These are phyloP conservation scores for Cistogaster globosa DNA, from an alignment of 2,888 invertebrate genomes.

Conservation along the genomic window DNA sequence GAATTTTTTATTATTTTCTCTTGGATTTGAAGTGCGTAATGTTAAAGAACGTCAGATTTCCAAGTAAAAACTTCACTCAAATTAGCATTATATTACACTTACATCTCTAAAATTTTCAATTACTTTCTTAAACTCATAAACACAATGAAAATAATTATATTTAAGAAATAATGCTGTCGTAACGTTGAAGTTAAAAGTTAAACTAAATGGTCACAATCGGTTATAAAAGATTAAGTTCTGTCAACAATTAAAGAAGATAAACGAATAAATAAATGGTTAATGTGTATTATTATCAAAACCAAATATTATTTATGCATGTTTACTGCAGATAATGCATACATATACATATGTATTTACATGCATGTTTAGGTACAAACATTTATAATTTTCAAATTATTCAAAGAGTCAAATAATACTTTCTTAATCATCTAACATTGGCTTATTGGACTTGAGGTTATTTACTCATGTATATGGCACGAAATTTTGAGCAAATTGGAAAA, in stretches of 20 bases:
- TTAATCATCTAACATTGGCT: neutral
- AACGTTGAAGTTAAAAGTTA: conserved; percentile 39
- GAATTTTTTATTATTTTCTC: too few relatives aligned
- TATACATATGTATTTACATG: too few relatives aligned
- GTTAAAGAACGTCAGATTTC: too few relatives aligned
- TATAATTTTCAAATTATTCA: too few relatives aligned
- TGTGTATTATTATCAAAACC: neutral
- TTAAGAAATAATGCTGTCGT: neutral
- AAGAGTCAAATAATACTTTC: neutral
- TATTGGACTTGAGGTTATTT: neutral
- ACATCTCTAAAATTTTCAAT: neutral
- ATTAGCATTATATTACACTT: neutral
- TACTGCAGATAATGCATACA: neutral
- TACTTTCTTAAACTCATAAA: neutral
- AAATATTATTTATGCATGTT: neutral
- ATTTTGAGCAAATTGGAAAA: too few relatives aligned
- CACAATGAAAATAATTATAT: neutral
- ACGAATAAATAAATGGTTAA: conserved; percentile 9
- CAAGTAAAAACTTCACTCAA: too few relatives aligned
- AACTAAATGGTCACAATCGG: conserved; percentile 55
- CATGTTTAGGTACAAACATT: too few relatives aligned
- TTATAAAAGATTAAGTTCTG: conserved; percentile 24
- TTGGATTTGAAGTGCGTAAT: too few relatives aligned
- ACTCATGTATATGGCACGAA: too few relatives aligned
- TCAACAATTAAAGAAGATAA: neutral